phyloP scores from a whole-genome alignment of 2,113 vertebrate genomes.

The Xenopus borealis region DNA sequence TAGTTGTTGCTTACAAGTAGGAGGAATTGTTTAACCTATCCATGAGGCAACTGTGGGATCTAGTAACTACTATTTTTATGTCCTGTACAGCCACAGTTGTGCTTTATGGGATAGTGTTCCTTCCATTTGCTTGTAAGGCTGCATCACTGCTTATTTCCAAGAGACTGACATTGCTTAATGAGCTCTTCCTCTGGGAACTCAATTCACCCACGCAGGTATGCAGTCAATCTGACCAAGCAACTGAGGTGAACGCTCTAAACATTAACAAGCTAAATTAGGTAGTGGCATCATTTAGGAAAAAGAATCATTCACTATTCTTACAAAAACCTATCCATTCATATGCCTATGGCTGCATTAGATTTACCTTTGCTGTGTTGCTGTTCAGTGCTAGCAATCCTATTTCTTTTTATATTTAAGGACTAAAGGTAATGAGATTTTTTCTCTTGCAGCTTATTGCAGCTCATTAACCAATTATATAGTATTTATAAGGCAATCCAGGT shows the following conservation, averaged over 20 bases:
- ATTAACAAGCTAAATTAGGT: slow-evolving; percentile 33
- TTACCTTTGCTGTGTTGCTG: not conserved
- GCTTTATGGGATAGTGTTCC: too few species aligned
- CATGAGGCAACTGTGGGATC: too few species aligned
- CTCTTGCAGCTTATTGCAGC: too few species aligned
- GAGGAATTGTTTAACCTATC: too few species aligned
- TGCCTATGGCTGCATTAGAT: not conserved
- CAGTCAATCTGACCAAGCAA: slow-evolving; percentile 34
- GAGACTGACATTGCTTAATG: slow-evolving; percentile 32
- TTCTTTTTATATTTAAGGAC: not conserved
- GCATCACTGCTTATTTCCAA: slow-evolving; percentile 16
- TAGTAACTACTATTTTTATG: too few species aligned
- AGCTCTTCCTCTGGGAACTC: slow-evolving; percentile 33
- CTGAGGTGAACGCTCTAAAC: slow-evolving; percentile 36
- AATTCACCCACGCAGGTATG: slow-evolving; percentile 34
- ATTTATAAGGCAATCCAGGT: too few species aligned
- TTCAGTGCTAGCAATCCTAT: not conserved
- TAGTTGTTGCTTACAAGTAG: too few species aligned
- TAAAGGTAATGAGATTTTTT: too few species aligned
- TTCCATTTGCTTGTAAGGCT: not conserved
- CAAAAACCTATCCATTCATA: not conserved
- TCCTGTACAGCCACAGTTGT: too few species aligned
- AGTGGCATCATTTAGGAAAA: slow-evolving; percentile 14
- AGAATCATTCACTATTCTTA: not conserved
- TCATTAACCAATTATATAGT: too few species aligned